These are phyloP conservation scores for Spea hammondii DNA, from an alignment of 2,797 vertebrate species.

Conservation along the genomic window DNA sequence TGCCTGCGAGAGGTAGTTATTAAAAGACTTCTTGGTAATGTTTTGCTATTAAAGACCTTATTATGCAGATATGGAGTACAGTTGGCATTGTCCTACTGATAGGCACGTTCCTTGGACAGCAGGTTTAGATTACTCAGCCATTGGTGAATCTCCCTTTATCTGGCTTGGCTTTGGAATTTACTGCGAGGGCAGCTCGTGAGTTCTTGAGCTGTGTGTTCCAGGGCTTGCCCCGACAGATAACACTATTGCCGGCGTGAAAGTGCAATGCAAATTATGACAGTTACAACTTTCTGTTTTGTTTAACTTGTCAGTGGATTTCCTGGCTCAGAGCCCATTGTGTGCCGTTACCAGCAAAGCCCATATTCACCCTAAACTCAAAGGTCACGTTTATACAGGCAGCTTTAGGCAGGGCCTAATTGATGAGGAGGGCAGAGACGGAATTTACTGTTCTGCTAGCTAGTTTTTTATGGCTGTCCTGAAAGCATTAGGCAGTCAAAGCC, in stretches of 20 bases:
- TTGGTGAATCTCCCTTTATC: slow-evolving; percentile 78
- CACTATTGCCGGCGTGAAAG: slow-evolving; percentile 83
- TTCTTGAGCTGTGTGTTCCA: slow-evolving; percentile 76
- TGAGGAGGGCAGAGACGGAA: slow-evolving; percentile 80
- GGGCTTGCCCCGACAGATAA: slow-evolving; percentile 84
- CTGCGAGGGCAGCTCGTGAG: slow-evolving; percentile 71
- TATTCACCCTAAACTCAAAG: slow-evolving; percentile 79
- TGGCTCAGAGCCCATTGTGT: slow-evolving; percentile 75
- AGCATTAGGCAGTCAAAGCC: slow-evolving; percentile 85
- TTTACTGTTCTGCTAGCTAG: slow-evolving; percentile 82
- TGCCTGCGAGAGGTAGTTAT: too few species aligned
- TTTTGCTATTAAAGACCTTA: too few species aligned
- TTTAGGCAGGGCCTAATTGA: slow-evolving; percentile 81
- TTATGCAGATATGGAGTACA: neutral
- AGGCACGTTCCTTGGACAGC: slow-evolving; percentile 56
- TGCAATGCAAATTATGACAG: slow-evolving; percentile 84
- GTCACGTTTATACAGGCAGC: slow-evolving; percentile 78
- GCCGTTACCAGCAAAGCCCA: slow-evolving; percentile 75
- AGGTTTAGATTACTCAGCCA: slow-evolving; percentile 61
- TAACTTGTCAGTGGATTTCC: slow-evolving; percentile 82
- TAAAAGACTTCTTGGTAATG: too few species aligned
- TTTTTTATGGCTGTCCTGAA: slow-evolving; percentile 85
- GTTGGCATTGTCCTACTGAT: slow-evolving; percentile 49
- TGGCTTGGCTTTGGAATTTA: slow-evolving; percentile 78
- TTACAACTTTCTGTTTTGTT: slow-evolving; percentile 86